These are phyloP conservation scores for Meloidogyne chitwoodi DNA, from an alignment of 1,140 invertebrate genomes.

Conservation along the genomic window DNA sequence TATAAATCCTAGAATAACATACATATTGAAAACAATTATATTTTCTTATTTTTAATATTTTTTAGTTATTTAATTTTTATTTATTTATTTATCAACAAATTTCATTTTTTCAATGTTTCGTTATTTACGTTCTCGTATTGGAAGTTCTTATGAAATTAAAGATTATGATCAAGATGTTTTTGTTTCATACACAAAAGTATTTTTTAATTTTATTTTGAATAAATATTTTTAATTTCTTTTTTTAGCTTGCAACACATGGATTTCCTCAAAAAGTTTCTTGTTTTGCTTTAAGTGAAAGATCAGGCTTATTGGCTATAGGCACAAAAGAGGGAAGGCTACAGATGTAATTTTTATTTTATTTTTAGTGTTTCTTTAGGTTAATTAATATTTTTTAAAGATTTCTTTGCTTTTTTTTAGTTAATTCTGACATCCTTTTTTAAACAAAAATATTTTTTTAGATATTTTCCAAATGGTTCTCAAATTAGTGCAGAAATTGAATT, in stretches of 20 bases:
- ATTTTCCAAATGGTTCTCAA: slow-evolving; percentile 10
- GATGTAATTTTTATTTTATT: slow-evolving; percentile 26
- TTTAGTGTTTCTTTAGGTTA: neutral
- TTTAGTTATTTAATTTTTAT: neutral
- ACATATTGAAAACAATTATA: too few species aligned
- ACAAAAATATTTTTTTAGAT: slow-evolving; percentile 5
- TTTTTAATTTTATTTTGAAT: neutral
- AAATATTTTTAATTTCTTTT: neutral
- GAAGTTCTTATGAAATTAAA: slow-evolving; percentile 28
- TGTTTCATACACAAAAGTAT: slow-evolving; percentile 25
- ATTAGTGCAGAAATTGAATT: slow-evolving; percentile 10
- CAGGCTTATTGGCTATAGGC: slow-evolving; percentile 31
- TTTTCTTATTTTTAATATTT: neutral
- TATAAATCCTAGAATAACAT: too few species aligned
- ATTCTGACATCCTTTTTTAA: neutral
- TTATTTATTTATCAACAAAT: neutral
- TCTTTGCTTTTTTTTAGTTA: neutral
- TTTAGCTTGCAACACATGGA: slow-evolving; percentile 28
- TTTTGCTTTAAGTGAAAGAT: slow-evolving; percentile 21
- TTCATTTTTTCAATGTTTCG: slow-evolving; percentile 16
- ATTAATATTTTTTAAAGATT: neutral
- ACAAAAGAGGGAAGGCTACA: slow-evolving; percentile 31
- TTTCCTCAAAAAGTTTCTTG: slow-evolving; percentile 37
- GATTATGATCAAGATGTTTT: slow-evolving; percentile 28
- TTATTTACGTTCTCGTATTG: slow-evolving; percentile 31